A percentile compares a stretch with the other conserved stretches of the same genome.
phyloP scores from a whole-genome alignment of 2,113 vertebrate species.

The Brevimyrus niger region DNA sequence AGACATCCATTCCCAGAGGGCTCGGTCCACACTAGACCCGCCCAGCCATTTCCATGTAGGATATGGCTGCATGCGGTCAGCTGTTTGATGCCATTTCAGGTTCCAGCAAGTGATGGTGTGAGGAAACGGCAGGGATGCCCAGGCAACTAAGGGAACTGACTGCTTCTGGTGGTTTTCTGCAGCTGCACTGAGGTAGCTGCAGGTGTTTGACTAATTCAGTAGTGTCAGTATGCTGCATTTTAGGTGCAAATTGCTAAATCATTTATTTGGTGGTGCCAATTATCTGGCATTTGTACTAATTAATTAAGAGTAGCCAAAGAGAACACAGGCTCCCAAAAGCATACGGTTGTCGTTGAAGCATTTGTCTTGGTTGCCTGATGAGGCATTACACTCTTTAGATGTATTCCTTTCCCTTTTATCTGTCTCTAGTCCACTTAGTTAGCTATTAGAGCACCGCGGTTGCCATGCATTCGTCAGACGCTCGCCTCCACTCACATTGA shows the following conservation, averaged over 20 bases:
- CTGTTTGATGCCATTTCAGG: not conserved
- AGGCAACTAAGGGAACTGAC: not conserved
- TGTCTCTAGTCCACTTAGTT: constrained; percentile 47
- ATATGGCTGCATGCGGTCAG: not conserved
- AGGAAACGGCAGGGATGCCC: not conserved
- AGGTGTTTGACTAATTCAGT: not conserved
- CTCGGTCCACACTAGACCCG: not conserved
- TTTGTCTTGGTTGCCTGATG: constrained; percentile 49
- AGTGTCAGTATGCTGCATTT: not conserved
- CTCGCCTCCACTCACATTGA: constrained; percentile 38
- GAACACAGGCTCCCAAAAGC: constrained; percentile 32
- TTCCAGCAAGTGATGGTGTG: not conserved
- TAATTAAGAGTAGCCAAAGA: not conserved
- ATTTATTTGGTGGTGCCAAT: not conserved
- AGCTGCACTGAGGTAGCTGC: not conserved
- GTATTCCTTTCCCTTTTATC: constrained; percentile 48
- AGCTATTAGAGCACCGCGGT: constrained; percentile 45
- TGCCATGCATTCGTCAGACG: constrained; percentile 28
- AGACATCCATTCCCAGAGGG: not conserved
- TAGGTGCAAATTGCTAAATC: not conserved
- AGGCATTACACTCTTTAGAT: constrained; percentile 49
- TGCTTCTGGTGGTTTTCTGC: not conserved
- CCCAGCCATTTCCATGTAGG: not conserved
- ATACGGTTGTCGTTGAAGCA: constrained; percentile 47
- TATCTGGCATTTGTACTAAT: not conserved